Percentiles rank a stretch among this genome's conserved stretches.
phyloP scores from a whole-genome alignment of 2,888 invertebrate genomes.

The Lordiphosa fenestrarum region DNA sequence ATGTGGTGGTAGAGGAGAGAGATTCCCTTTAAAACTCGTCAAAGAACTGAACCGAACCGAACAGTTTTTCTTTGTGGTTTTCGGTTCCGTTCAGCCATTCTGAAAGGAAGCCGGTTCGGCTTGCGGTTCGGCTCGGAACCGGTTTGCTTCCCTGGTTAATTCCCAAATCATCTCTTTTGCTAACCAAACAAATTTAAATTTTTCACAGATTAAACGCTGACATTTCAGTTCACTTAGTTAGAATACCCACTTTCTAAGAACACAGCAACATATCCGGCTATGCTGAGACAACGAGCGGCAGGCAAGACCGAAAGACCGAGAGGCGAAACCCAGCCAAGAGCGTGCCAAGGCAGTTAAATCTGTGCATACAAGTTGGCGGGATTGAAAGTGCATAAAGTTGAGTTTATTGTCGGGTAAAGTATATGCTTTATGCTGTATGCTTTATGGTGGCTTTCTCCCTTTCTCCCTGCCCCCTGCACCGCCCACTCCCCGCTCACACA shows the following conservation, averaged over 20 bases:
- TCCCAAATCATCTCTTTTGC: too few relatives aligned
- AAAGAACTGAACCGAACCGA: too few relatives aligned
- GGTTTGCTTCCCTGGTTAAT: too few relatives aligned
- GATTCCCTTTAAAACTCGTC: too few relatives aligned
- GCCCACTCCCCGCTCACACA: constrained; percentile 17
- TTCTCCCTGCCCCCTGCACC: not conserved
- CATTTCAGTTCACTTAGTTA: too few relatives aligned
- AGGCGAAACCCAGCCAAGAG: constrained; percentile 1
- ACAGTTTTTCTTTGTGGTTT: too few relatives aligned
- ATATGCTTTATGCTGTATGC: constrained; percentile 52
- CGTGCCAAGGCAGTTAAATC: constrained; percentile 60
- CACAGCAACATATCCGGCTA: constrained; percentile 9
- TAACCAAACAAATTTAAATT: too few relatives aligned
- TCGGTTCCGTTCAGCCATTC: too few relatives aligned
- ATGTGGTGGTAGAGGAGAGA: too few relatives aligned
- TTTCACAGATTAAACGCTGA: too few relatives aligned
- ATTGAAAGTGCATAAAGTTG: constrained; percentile 77
- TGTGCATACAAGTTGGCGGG: constrained; percentile 76
- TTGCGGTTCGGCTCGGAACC: too few relatives aligned
- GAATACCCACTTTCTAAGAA: not conserved
- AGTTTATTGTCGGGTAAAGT: constrained; percentile 76
- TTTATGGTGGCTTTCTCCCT: constrained; percentile 6
- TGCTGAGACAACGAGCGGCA: not conserved
- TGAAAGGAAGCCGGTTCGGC: too few relatives aligned
- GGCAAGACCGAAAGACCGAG: constrained; percentile 4